Evolutionary conservation across 2,113 vertebrate genomes (phyloP).

Genomic region (Anarrhichthys ocellatus): DNA sequence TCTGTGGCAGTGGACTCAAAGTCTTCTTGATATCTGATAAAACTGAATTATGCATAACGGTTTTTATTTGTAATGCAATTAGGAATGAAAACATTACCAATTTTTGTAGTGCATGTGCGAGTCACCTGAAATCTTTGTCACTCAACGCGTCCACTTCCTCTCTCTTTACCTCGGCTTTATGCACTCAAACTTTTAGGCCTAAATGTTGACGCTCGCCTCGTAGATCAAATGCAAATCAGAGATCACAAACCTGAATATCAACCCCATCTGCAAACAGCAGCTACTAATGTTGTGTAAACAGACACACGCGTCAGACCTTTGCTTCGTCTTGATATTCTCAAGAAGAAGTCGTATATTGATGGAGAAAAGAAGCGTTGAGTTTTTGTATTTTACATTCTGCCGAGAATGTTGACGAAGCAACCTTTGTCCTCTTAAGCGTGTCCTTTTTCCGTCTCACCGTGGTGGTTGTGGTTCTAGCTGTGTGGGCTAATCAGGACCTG

Average conservation of each 20-base stretch:
- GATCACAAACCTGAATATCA: constrained; percentile 17
- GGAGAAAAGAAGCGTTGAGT: background rate
- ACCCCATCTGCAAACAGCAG: constrained; percentile 32
- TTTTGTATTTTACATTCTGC: background rate
- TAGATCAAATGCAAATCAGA: constrained; percentile 1
- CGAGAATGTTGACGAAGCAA: constrained; percentile 16
- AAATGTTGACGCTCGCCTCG: background rate
- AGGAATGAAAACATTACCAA: background rate
- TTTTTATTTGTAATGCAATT: background rate
- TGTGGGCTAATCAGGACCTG: constrained; percentile 26
- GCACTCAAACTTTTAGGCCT: background rate
- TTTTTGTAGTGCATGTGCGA: background rate
- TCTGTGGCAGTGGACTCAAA: background rate
- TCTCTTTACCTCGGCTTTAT: background rate
- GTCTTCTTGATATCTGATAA: background rate
- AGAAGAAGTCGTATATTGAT: background rate
- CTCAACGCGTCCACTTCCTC: background rate
- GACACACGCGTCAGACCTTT: background rate
- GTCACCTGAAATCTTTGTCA: background rate
- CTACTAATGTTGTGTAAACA: constrained; percentile 29
- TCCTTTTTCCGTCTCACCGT: background rate
- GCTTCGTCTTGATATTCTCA: constrained; percentile 6
- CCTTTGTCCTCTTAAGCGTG: constrained; percentile 16
- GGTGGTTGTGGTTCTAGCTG: constrained; percentile 1
- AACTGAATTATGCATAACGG: background rate